Conservation (phyloP, 2,888 invertebrate genomes). For the Poecilobothrus nobilitatus region DNA sequence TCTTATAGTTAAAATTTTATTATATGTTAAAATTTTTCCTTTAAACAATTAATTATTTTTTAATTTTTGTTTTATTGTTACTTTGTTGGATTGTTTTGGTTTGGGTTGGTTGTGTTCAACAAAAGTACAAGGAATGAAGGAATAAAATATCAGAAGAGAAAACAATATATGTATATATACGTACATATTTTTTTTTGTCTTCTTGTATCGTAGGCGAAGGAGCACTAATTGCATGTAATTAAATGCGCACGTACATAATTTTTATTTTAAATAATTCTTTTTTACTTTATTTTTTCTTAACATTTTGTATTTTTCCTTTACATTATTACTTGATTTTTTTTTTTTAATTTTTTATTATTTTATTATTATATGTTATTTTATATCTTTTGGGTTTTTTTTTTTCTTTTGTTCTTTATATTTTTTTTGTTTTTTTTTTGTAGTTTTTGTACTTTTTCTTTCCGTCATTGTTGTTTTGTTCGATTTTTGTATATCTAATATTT, state of each 20-base stretch:
- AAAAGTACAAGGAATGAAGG: neutral
- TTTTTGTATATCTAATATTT: neutral
- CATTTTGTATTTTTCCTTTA: neutral
- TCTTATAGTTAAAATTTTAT: no score
- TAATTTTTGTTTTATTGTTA: neutral
- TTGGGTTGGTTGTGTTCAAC: neutral
- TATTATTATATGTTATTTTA: neutral
- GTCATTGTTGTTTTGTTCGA: neutral
- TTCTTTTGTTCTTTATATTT: neutral
- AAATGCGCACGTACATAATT: slow-evolving; percentile 22
- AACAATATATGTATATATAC: no score
- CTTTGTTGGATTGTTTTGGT: neutral
- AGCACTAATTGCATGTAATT: slow-evolving; percentile 24
- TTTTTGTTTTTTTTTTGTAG: neutral
- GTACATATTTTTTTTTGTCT: neutral
- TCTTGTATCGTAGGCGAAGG: slow-evolving; percentile 18
- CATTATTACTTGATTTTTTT: neutral
- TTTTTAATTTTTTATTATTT: neutral
- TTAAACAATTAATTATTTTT: neutral
- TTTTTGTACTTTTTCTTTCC: neutral
- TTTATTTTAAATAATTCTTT: slow-evolving; percentile 15
- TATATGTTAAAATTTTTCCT: neutral
- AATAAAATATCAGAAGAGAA: no score
- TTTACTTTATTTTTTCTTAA: slow-evolving; percentile 12
- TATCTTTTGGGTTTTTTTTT: neutral